A percentile compares a stretch with the other conserved stretches of the same genome.
These are phyloP conservation scores for Aplysina aerophoba DNA, from an alignment of 37 sponge, comb jelly and placozoan species.

Conservation along the genomic window DNA sequence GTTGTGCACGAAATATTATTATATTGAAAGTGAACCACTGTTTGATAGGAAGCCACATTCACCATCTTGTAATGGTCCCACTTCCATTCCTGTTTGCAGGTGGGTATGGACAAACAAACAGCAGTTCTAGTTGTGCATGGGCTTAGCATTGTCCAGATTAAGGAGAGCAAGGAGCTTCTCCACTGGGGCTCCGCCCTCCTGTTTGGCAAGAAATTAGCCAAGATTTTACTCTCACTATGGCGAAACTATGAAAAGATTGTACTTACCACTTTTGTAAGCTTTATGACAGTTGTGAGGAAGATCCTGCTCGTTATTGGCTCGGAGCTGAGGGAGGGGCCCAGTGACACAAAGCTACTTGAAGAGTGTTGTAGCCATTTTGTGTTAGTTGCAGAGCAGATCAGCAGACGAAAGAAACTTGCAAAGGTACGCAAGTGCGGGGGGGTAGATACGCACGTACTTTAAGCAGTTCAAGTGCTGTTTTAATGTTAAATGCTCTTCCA, in stretches of 20 bases:
- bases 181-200: not conserved
- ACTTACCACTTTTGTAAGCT: not conserved
- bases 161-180: not conserved
- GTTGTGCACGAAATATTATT: no score
- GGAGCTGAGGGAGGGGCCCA: not conserved
- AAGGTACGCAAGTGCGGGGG: constrained; percentile 8
- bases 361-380: not conserved
- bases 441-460: not conserved
- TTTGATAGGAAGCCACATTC: no score
- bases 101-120: constrained; percentile 26
- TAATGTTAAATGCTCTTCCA: not conserved
- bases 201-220: not conserved
- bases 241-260: constrained; percentile 23
- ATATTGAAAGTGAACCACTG: no score
- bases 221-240: constrained; percentile 17
- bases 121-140: not conserved
- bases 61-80: no score
- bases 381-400: not conserved
- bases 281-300: constrained; percentile 29
- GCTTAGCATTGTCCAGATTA: not conserved
- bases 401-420: not conserved
- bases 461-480: not conserved
- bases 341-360: not conserved
- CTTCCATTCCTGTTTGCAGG: not conserved
- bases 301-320: not conserved